Conservation (phyloP, 2,888 invertebrate genomes). For the Podotricha telesiphe region DNA sequence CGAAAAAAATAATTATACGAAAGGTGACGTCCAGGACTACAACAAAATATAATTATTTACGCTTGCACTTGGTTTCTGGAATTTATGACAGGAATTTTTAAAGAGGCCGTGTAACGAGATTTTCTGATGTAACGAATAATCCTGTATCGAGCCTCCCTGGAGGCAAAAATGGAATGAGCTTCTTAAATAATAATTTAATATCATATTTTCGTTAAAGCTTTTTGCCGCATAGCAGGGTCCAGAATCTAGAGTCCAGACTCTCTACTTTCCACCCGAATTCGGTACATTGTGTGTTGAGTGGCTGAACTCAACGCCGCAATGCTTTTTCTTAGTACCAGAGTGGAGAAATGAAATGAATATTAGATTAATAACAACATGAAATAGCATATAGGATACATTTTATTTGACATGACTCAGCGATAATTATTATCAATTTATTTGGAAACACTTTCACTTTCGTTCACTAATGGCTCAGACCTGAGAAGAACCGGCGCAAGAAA, state of each 20-base stretch:
- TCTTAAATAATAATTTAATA: not conserved
- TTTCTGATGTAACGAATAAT: constrained; percentile 13
- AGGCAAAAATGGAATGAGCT: constrained; percentile 4
- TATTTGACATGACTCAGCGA: not conserved
- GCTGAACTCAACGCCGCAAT: too few species aligned
- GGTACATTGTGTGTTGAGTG: too few species aligned
- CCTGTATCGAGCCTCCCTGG: constrained; percentile 8
- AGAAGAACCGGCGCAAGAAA: too few species aligned
- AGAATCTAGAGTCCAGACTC: too few species aligned
- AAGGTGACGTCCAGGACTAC: not conserved
- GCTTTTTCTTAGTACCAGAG: too few species aligned
- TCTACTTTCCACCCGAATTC: too few species aligned
- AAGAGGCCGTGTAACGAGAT: constrained; percentile 24
- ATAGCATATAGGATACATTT: not conserved
- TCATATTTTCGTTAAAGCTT: not conserved
- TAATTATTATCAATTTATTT: not conserved
- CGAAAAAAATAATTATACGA: too few species aligned
- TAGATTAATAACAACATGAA: too few species aligned
- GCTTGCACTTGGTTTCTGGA: constrained; percentile 21
- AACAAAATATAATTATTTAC: constrained; percentile 25
- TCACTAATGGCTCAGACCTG: too few species aligned
- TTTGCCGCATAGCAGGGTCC: too few species aligned
- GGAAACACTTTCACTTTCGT: too few species aligned
- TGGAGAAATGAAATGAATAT: too few species aligned
- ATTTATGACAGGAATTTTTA: constrained; percentile 16